These are phyloP conservation scores for Thamnophis sirtalis DNA, from an alignment of 2,113 vertebrate species.

Conservation along the genomic window DNA sequence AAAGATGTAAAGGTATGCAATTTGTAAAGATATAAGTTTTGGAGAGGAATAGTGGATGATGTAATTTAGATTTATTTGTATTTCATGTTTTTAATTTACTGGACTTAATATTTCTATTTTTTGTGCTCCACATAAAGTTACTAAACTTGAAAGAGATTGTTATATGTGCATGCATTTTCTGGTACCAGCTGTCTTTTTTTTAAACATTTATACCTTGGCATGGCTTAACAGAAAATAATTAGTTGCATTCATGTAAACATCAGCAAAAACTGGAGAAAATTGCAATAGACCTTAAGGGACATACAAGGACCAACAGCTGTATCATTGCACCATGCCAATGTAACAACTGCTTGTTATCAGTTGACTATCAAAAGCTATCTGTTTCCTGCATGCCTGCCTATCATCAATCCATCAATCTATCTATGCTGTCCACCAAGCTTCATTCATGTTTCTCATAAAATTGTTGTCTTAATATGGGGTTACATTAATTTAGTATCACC, in stretches of 20 bases:
- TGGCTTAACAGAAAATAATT: neutral
- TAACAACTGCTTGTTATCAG: neutral
- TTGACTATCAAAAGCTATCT: neutral
- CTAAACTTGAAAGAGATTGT: neutral
- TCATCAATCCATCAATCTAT: neutral
- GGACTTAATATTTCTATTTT: neutral
- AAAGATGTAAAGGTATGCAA: neutral
- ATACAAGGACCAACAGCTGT: neutral
- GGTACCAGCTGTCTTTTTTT: neutral
- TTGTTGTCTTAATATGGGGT: neutral
- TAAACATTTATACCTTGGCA: neutral
- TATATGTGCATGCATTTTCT: neutral
- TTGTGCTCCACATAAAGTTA: neutral
- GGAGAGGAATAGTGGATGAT: neutral
- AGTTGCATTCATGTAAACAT: neutral
- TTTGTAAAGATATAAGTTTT: neutral
- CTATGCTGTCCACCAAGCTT: neutral
- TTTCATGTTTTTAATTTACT: neutral
- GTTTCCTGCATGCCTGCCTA: neutral
- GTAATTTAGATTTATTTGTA: neutral
- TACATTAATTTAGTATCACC: neutral
- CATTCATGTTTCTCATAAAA: neutral
- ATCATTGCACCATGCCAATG: neutral
- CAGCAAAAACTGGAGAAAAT: neutral
- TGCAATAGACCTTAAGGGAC: neutral